Percentiles rank a stretch among this genome's conserved stretches.
These are phyloP conservation scores for Andrena praecox DNA, from an alignment of 2,888 invertebrate species.

Conservation along the genomic window DNA sequence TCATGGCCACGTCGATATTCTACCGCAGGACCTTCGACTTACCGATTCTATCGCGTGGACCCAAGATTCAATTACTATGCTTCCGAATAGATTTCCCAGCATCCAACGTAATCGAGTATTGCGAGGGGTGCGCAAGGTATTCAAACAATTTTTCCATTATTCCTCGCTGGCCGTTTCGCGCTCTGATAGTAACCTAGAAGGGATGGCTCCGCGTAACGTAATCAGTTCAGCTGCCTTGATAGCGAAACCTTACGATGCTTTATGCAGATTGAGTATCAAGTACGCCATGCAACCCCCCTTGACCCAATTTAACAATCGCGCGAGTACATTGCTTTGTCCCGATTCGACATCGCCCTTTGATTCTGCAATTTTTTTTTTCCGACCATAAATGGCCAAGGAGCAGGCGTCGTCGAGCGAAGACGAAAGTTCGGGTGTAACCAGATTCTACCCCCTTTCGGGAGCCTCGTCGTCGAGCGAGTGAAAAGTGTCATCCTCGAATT, in stretches of 20 bases:
- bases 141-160: background rate
- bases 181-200: constrained; percentile 36
- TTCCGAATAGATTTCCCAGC: too few species aligned
- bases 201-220: constrained; percentile 57
- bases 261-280: constrained; percentile 75
- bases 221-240: constrained; percentile 77
- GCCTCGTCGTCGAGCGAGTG: too few species aligned
- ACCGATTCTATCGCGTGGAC: background rate
- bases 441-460: too few species aligned
- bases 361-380: constrained; percentile 3
- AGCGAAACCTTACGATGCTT: constrained; percentile 77
- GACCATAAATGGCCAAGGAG: background rate
- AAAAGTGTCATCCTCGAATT: background rate
- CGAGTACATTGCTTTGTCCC: constrained; percentile 49
- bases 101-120: too few species aligned
- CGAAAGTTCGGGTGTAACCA: background rate
- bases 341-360: constrained; percentile 31
- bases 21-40: background rate
- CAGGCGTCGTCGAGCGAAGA: background rate
- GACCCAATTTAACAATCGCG: constrained; percentile 70
- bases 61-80: background rate
- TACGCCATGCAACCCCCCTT: constrained; percentile 71
- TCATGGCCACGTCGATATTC: background rate
- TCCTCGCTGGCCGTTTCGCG: background rate
- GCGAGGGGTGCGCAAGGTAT: too few species aligned